Conservation (phyloP, 53 echinoderm and acorn worm species). For the Holothuria scabra region DNA sequence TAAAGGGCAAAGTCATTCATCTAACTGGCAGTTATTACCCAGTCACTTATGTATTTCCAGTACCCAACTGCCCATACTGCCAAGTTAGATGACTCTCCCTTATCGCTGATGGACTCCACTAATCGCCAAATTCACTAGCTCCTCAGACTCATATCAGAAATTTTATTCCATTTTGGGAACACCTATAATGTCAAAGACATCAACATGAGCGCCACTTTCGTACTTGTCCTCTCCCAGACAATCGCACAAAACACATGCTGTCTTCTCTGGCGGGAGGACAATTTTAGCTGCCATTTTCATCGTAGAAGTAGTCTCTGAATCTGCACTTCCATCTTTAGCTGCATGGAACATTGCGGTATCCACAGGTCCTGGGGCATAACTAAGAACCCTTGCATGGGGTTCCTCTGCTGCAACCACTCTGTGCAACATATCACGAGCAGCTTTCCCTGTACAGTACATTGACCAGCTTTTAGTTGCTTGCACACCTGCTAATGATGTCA, state of each 20-base stretch:
- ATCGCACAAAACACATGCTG: constrained; percentile 58
- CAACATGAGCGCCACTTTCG: constrained; percentile 77
- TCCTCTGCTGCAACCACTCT: constrained; percentile 69
- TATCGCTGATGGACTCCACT: too few species aligned
- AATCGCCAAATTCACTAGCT: too few species aligned
- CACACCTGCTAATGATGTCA: constrained; percentile 61
- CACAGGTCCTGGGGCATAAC: constrained; percentile 75
- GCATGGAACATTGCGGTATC: constrained; percentile 72
- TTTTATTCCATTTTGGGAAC: not conserved
- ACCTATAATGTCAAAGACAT: constrained; percentile 69
- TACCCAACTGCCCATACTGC: too few species aligned
- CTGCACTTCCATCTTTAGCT: constrained; percentile 37
- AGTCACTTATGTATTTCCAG: too few species aligned
- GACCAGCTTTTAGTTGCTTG: constrained; percentile 60
- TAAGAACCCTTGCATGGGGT: constrained; percentile 76
- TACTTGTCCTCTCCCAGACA: constrained; percentile 68
- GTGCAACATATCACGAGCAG: constrained; percentile 80
- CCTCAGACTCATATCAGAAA: too few species aligned
- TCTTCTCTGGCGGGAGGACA: constrained; percentile 48
- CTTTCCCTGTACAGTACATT: constrained; percentile 77
- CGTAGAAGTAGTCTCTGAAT: constrained; percentile 47
- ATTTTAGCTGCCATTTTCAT: constrained; percentile 24
- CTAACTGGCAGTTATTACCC: too few species aligned
- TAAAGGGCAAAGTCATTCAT: too few species aligned
- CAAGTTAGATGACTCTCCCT: too few species aligned